A percentile compares a stretch with the other conserved stretches of the same genome.
Conservation (phyloP, 2,797 vertebrate genomes). For the Peromyscus attwateri region DNA sequence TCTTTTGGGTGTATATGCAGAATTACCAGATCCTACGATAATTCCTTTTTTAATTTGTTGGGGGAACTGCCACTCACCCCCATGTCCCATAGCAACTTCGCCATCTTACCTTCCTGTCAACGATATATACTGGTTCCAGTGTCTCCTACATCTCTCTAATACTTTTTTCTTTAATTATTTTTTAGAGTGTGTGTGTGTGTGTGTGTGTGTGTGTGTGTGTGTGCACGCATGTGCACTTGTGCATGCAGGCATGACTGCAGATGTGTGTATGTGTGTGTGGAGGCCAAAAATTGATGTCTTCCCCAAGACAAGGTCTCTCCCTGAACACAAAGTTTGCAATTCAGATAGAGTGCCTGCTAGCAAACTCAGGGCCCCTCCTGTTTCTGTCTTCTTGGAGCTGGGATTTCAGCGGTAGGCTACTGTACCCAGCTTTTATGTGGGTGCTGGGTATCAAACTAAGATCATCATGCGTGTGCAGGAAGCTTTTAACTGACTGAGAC, state of each 20-base stretch:
- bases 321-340: neutral
- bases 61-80: neutral
- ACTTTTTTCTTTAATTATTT: neutral
- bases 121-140: neutral
- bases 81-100: rapidly evolving
- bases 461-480: neutral
- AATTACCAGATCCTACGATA: neutral
- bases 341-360: neutral
- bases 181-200: neutral
- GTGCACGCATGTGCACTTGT: neutral
- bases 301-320: neutral
- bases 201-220: neutral
- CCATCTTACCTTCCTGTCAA: neutral
- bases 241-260: neutral
- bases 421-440: neutral
- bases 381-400: neutral
- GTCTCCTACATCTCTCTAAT: neutral
- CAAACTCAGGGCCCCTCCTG: neutral
- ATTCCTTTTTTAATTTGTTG: neutral
- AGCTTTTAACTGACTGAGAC: neutral
- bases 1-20: neutral
- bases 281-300: neutral
- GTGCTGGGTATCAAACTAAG: neutral
- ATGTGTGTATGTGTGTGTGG: neutral
- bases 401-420: neutral